Conservation (phyloP, 2,888 invertebrate species). For the Macrophya alboannulata region DNA sequence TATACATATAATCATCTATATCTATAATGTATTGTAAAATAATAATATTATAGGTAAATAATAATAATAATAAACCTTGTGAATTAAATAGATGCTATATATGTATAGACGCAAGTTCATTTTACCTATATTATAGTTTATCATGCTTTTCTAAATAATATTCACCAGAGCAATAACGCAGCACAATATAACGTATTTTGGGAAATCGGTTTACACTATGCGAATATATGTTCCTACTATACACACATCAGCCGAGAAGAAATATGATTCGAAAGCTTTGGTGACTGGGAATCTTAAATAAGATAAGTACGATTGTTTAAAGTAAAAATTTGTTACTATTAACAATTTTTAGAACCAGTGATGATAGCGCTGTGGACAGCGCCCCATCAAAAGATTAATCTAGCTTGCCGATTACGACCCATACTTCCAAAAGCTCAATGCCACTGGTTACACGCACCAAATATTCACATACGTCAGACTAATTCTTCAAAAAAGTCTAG, state of each 20-base stretch:
- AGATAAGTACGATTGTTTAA: constrained; percentile 47
- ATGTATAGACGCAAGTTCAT: neutral
- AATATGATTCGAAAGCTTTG: constrained; percentile 37
- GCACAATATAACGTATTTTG: neutral
- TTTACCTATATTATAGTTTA: neutral
- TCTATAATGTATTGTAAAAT: constrained; percentile 6
- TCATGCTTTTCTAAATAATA: constrained; percentile 4
- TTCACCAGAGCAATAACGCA: neutral
- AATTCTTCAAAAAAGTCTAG: constrained; percentile 61
- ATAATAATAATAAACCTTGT: neutral
- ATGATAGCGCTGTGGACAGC: constrained; percentile 75
- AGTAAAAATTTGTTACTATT: constrained; percentile 8
- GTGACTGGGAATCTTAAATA: constrained; percentile 62
- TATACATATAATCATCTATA: neutral
- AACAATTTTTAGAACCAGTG: constrained; percentile 74
- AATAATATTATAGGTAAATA: constrained; percentile 14
- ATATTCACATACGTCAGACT: constrained; percentile 67
- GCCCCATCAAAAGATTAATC: constrained; percentile 75
- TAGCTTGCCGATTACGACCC: constrained; percentile 74
- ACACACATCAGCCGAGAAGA: neutral
- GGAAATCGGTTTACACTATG: neutral
- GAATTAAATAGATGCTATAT: neutral
- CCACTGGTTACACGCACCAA: constrained; percentile 74
- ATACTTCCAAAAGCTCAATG: constrained; percentile 70
- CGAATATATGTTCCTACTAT: neutral